Evolutionary conservation across 2,797 vertebrate species (phyloP).

Genomic region (Oophaga sylvatica): DNA sequence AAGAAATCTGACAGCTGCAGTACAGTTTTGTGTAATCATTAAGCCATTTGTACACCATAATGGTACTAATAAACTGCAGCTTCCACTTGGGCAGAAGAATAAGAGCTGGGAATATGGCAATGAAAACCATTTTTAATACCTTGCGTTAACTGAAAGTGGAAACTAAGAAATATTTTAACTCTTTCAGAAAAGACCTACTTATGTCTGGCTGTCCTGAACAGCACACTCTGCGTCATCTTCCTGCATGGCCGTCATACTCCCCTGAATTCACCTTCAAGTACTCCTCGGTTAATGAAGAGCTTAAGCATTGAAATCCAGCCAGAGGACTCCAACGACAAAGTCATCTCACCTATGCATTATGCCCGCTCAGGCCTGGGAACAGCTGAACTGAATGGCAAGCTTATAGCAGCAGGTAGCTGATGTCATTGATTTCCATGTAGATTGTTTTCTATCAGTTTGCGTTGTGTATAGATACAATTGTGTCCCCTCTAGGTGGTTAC

Average conservation of each 20-base stretch:
- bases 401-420: slow-evolving; percentile 90
- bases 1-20: no score
- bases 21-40: no score
- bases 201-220: slow-evolving; percentile 94
- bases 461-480: no score
- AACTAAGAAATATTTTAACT: slow-evolving; percentile 44
- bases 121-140: no score
- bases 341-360: slow-evolving; percentile 94
- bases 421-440: no score
- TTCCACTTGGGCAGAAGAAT: no score
- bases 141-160: background rate
- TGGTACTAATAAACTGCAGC: no score
- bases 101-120: no score
- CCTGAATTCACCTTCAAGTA: slow-evolving; percentile 91
- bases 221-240: slow-evolving; percentile 93
- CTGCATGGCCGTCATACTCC: slow-evolving; percentile 95
- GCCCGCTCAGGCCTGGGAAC: slow-evolving; percentile 94
- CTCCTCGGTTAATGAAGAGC: slow-evolving; percentile 93
- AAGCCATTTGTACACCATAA: no score
- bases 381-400: slow-evolving; percentile 82
- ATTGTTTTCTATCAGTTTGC: background rate
- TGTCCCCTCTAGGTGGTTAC: slow-evolving; percentile 83
- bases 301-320: slow-evolving; percentile 92
- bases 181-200: slow-evolving; percentile 89
- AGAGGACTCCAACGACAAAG: slow-evolving; percentile 82